phyloP scores from a whole-genome alignment of 2,113 vertebrate species.

The Brachyistius frenatus region DNA sequence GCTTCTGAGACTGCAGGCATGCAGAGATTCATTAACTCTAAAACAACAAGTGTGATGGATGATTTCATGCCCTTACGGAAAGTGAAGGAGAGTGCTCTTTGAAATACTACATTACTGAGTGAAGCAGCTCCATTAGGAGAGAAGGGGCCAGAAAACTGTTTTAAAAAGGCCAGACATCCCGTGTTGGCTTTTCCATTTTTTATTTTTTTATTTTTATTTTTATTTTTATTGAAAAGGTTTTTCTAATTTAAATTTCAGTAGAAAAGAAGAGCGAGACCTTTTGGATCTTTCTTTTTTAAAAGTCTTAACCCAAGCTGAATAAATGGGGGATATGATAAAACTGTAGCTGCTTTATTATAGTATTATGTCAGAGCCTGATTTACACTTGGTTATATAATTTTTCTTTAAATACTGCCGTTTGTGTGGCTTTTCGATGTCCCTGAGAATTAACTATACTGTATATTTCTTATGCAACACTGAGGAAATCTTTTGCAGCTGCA shows the following conservation, averaged over 20 bases:
- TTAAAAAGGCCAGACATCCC: constrained; percentile 49
- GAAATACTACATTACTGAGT: constrained; percentile 60
- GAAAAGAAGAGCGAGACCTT: constrained; percentile 52
- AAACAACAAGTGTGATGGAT: constrained; percentile 72
- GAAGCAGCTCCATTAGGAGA: constrained; percentile 58
- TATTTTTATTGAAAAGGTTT: constrained; percentile 49
- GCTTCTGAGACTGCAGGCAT: constrained; percentile 38
- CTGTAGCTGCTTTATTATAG: constrained; percentile 39
- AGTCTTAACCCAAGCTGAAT: constrained; percentile 32
- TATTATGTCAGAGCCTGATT: constrained; percentile 34
- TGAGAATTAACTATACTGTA: constrained; percentile 1
- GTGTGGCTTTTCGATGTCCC: constrained; percentile 1
- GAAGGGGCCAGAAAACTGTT: constrained; percentile 55
- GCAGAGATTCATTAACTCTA: constrained; percentile 62
- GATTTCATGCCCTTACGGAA: constrained; percentile 58
- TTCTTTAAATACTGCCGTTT: constrained; percentile 8
- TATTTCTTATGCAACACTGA: constrained; percentile 8
- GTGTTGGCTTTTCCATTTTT: constrained; percentile 25
- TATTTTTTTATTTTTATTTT: constrained; percentile 21
- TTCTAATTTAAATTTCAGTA: constrained; percentile 68
- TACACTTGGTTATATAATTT: constrained; percentile 30
- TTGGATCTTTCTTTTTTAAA: constrained; percentile 42
- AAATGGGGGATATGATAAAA: constrained; percentile 45
- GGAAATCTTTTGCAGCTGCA: constrained; percentile 23
- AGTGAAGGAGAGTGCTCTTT: constrained; percentile 68